Evolutionary conservation across 2,888 invertebrate genomes (phyloP), one percentile per base, ranked within the genome.

Genomic region (Drosophila mimetica): DNA sequence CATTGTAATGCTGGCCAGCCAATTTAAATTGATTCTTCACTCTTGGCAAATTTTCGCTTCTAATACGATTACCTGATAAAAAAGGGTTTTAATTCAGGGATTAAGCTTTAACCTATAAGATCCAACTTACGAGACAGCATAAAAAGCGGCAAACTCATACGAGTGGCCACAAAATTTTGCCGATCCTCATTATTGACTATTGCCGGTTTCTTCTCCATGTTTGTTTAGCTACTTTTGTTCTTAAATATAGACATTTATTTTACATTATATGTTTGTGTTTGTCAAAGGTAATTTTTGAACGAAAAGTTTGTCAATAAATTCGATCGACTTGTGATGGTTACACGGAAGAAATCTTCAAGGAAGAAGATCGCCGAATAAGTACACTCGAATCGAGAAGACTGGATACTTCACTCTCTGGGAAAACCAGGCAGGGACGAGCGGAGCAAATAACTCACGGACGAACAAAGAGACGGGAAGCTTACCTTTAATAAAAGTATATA

Each of bases 91-190:
- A 9, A 13, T 44, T 9, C 1, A 2, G 2, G 6, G 0, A 5
- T 6, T 9, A 11, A 18, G 5, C 2, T 3, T 14, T 20, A 8
- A 16, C 0, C 16, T 28, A 7, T 2, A 1, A 70, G 2, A 30
- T 22, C 16, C 3, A 8, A 47, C 76, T 74, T 75, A 90, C 90
- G 88, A 32, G 90, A 79, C 1, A 79, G 30, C 76, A 90, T 79
- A 51, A 90, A 90, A 0, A 90, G 75, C 5, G 91, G 90, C 48
- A 90, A 50, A 28, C 75, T 76, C 72, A 90, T 76, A 13, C 76
- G 79, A 13, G 88, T 75, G 6, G 87, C 51, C 37, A 81, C 74
- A 25, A 88, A 83, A 53, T 69, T 73, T 60, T 85, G 73, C 0
- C 74, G 71, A 11, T 78, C 85, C 30, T 84, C 89, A 5, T 66